Base-by-base conservation (phyloP, 2,797 vertebrate genomes). In the Microchirus variegatus region DNA sequence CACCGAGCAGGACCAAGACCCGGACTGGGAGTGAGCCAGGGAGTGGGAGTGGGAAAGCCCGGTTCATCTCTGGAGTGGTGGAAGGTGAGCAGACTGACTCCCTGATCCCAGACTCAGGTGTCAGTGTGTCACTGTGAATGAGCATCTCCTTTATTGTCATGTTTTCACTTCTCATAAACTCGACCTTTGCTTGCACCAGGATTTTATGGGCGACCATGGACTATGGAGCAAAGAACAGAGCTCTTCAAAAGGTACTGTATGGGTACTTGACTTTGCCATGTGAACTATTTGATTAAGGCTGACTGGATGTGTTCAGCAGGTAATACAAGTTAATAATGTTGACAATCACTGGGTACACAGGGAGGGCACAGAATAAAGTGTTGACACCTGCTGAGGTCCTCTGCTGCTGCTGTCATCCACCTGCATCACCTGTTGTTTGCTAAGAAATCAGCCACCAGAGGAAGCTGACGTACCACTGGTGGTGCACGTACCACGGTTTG, bases 141-240 rank as follows among this genome's bases (percentile, higher is more conserved):
- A 31, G 31, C 31, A 31, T 31, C 31, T 31, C 31, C 31, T 31
- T 31, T 31, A 31, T 7, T 8, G 9, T 58, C 15, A 37, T 11
- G 37, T 4, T 16, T 44, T 17, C 38, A 6, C 74, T 14, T 26
- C 51, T 14, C 47, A 8, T 46, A 1, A 59, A 67, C n/a, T 11
- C 70, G 69, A 81, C 47, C 74, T 86, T 74, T 85, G 63, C 51
- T 77, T 82, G 35, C 0, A 64, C 53, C 76, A 99, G 98, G 98
- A 52, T 99, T 99, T 94, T 99, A 99, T 93, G 98, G 98, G 77
- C 94, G 97, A 71, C 98, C 98, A 56, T 99, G 98, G 98, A 95
- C 97, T 85, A 99, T 99, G 98, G 96, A 96, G 81, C 97, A 99
- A 83, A 96, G 98, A 73, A 96, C 95, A 56, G 95, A 97, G 77